Percentiles rank a stretch among this genome's conserved stretches.
These are phyloP conservation scores for Xiphydria camelus DNA, from an alignment of 2,888 invertebrate species.

Conservation along the genomic window DNA sequence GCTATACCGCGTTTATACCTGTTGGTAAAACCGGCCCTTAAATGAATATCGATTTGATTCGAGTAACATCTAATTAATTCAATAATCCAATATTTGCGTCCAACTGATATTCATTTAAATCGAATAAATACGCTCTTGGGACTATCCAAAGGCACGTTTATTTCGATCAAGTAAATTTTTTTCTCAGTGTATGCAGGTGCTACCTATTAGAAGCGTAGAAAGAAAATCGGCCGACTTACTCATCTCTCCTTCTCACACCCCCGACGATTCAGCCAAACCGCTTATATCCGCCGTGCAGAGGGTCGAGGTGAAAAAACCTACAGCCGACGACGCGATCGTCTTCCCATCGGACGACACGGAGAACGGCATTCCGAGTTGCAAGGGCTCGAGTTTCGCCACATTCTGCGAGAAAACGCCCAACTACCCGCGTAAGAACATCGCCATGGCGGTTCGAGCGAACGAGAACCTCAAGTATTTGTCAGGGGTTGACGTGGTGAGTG, in stretches of 20 bases:
- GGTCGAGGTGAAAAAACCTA: slow-evolving; percentile 1
- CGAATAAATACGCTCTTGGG: too few species aligned
- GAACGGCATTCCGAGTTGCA: slow-evolving; percentile 22
- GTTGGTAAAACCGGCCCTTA: too few species aligned
- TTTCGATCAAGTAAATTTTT: too few species aligned
- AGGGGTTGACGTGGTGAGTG: slow-evolving; percentile 31
- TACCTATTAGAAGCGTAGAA: too few species aligned
- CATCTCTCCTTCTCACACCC: not conserved
- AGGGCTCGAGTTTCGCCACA: slow-evolving; percentile 16
- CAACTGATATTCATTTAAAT: too few species aligned
- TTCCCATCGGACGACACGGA: slow-evolving; percentile 1
- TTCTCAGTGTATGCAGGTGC: too few species aligned
- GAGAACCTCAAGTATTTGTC: slow-evolving; percentile 35
- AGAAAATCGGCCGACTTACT: too few species aligned
- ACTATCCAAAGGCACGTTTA: too few species aligned
- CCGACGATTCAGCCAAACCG: not conserved
- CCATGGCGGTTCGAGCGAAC: slow-evolving; percentile 28
- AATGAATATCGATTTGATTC: too few species aligned
- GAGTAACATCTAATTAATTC: too few species aligned
- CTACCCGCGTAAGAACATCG: slow-evolving; percentile 40
- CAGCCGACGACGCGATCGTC: slow-evolving; percentile 3
- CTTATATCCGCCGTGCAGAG: not conserved
- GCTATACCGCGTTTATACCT: too few species aligned
- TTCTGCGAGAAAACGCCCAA: slow-evolving; percentile 32
- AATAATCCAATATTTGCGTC: too few species aligned